These are phyloP conservation scores for Notiomystis cincta DNA, from an alignment of 2,113 vertebrate genomes.

Conservation along the genomic window DNA sequence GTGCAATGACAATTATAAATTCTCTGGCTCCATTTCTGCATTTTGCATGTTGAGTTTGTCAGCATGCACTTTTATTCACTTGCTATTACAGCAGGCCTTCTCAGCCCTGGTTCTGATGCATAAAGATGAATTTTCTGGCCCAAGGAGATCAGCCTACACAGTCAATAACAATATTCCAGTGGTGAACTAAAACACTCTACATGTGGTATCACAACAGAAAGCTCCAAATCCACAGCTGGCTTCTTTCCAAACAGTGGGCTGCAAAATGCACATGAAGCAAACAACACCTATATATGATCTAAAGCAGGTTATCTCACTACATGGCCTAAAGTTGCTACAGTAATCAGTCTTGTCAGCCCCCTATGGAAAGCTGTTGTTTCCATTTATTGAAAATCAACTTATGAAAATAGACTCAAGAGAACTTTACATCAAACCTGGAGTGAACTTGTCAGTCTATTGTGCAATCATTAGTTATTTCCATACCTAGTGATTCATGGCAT, in stretches of 20 bases:
- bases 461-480: slow-evolving; percentile 46
- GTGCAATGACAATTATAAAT: neutral
- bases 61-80: slow-evolving; percentile 10
- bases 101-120: neutral
- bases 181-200: slow-evolving; percentile 29
- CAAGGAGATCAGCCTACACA: slow-evolving; percentile 47
- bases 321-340: neutral
- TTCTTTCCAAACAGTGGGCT: slow-evolving; percentile 26
- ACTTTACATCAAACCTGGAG: neutral
- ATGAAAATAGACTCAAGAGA: slow-evolving; percentile 11
- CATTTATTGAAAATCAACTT: slow-evolving; percentile 35
- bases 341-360: neutral
- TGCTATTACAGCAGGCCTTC: slow-evolving; percentile 6
- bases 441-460: slow-evolving; percentile 22
- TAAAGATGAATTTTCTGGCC: slow-evolving; percentile 58
- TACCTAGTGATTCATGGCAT: slow-evolving; percentile 24
- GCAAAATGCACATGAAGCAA: slow-evolving; percentile 10
- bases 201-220: slow-evolving; percentile 22
- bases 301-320: neutral
- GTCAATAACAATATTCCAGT: slow-evolving; percentile 48
- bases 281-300: neutral
- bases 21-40: neutral
- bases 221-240: neutral
- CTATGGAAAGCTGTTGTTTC: neutral
- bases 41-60: neutral